Percentiles rank a stretch among this genome's conserved stretches.
These are phyloP conservation scores for Noturus placidus DNA, from an alignment of 2,113 vertebrate species.

Conservation along the genomic window DNA sequence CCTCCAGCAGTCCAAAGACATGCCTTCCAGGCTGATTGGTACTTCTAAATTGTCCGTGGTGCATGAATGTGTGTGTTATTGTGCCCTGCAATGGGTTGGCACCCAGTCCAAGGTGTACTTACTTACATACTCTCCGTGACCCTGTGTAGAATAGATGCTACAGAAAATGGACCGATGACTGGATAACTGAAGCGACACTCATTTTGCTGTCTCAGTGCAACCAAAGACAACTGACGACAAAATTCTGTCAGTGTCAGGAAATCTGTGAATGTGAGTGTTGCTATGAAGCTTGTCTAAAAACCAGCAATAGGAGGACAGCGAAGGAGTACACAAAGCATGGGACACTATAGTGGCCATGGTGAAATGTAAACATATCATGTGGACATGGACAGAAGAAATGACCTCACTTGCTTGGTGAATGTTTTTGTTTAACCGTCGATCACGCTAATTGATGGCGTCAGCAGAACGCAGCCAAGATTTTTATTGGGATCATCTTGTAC, in stretches of 20 bases:
- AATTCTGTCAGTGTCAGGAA: background rate
- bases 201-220: background rate
- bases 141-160: too few species aligned
- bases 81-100: too few species aligned
- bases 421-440: background rate
- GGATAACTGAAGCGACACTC: too few species aligned
- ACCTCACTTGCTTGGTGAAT: background rate
- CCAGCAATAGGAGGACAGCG: background rate
- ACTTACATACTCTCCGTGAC: too few species aligned
- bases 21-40: too few species aligned
- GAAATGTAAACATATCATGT: background rate
- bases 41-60: too few species aligned
- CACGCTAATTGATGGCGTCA: background rate
- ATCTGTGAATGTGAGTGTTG: background rate
- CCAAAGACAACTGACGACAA: background rate
- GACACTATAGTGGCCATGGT: background rate
- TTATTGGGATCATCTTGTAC: background rate
- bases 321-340: too few species aligned
- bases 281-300: background rate
- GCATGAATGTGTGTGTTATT: too few species aligned
- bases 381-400: background rate
- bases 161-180: too few species aligned
- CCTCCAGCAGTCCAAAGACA: too few species aligned
- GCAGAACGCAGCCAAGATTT: background rate
- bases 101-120: too few species aligned